Evolutionary conservation across 1,140 invertebrate genomes (phyloP), one percentile per base, ranked within the genome.

Genomic region (Diorhabda elongata): DNA sequence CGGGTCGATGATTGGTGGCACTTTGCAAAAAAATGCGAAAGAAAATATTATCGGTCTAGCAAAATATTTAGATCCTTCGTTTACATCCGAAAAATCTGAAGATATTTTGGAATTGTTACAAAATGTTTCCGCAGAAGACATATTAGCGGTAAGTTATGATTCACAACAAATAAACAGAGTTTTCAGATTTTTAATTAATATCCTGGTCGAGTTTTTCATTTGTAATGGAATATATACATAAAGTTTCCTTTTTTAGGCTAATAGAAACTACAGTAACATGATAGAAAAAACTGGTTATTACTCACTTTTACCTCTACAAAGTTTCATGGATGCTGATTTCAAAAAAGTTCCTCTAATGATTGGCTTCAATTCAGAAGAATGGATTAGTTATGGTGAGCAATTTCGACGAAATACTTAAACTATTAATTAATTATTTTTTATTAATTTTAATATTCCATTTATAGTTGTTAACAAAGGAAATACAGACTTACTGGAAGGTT

Each of bases 281-380:
- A 62, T 62, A 44, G 42, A 43, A 62, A 4, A 44, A 62, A 7
- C 7, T 44, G 61, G 61, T 44, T n/a, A 42, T 9, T 62, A 44
- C 11, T 62, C 61, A 5, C n/a, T 44, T 11, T 5, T 44, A 4
- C 61, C 61, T 7, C 11, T 44, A 44, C 61, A 62, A 47, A 11
- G 42, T 44, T 62, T 60, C 6, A 42, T 60, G 42, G 59, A 60
- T 42, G 59, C n/a, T 7, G 41, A 60, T 8, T 62, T 62, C 43
- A 62, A 62, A n/a, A 62, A 62, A 44, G 43, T 62, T 0, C 61
- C 61, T 3, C 43, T 62, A 3, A 44, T 62, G 61, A 62, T 62
- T 42, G 61, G 61, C 5, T 44, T 62, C 11, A 62, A 43, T 44
- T 62, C 61, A 8, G 61, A 62, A 62, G 61, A 62, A 44, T 62